phyloP scores from a whole-genome alignment of 2,797 vertebrate genomes.

The Meda fulgida region DNA sequence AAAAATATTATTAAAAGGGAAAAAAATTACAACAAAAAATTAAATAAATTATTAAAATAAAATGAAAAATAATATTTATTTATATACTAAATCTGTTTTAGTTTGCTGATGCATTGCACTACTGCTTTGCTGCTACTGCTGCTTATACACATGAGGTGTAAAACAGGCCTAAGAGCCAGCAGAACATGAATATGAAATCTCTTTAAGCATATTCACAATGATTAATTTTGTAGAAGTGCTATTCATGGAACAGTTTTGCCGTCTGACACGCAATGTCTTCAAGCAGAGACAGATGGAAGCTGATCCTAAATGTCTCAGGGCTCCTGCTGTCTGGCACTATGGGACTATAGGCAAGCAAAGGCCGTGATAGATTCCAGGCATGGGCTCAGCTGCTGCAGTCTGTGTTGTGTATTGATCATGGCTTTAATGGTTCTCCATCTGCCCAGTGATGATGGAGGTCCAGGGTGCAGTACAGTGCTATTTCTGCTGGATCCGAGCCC shows the following conservation, averaged over 20 bases:
- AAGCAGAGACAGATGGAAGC: constrained; percentile 34
- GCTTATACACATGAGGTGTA: background rate
- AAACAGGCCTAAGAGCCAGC: background rate
- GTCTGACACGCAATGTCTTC: constrained; percentile 17
- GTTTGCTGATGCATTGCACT: background rate
- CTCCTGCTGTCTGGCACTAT: constrained; percentile 19
- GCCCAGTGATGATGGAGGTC: constrained; percentile 35
- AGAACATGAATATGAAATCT: background rate
- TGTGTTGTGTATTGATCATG: constrained; percentile 55
- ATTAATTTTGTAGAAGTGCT: constrained; percentile 29
- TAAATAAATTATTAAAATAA: too few relatives aligned
- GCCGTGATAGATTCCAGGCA: constrained; percentile 35
- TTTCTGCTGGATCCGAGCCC: constrained; percentile 8
- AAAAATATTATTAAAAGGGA: background rate
- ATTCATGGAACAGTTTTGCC: constrained; percentile 24
- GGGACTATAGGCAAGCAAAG: constrained; percentile 20
- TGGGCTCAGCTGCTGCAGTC: constrained; percentile 47
- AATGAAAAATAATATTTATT: background rate
- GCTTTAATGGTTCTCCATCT: constrained; percentile 59
- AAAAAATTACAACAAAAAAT: background rate
- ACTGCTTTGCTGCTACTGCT: background rate
- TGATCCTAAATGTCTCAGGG: constrained; percentile 31
- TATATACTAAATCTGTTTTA: background rate
- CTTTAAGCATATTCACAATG: background rate
- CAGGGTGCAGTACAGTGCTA: constrained; percentile 7